Percentiles rank a stretch among this genome's conserved stretches.
Conservation (phyloP, 2,113 vertebrate species). For the Mirza zaza region DNA sequence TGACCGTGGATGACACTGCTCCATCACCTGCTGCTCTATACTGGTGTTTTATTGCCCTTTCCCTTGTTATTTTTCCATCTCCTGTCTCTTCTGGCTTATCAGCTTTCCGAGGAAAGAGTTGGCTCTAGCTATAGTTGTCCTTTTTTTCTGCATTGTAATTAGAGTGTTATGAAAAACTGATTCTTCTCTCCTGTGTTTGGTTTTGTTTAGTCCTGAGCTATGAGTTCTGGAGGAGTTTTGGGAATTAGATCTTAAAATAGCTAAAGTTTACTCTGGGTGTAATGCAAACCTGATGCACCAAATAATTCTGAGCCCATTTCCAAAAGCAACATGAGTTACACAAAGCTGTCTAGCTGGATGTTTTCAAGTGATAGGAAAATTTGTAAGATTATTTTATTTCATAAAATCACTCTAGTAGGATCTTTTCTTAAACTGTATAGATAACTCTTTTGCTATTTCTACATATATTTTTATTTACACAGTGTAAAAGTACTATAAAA, state of each 20-base stretch:
- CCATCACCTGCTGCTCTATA: neutral
- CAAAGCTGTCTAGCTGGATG: neutral
- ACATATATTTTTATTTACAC: neutral
- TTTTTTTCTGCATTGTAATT: neutral
- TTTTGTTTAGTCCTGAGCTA: conserved; percentile 29
- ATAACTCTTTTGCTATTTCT: neutral
- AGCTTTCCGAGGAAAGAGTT: neutral
- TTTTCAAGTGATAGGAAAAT: conserved; percentile 34
- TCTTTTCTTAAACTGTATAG: neutral
- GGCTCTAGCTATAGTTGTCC: neutral
- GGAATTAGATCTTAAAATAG: conserved; percentile 30
- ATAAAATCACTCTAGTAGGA: neutral
- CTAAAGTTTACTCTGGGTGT: neutral
- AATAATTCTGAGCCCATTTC: neutral
- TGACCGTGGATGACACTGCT: neutral
- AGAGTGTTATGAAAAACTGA: neutral
- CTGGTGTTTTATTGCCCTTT: neutral
- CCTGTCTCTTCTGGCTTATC: neutral
- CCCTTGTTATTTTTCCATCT: neutral
- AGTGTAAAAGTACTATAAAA: neutral
- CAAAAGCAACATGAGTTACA: neutral
- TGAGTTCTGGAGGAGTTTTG: neutral
- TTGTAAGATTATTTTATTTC: neutral
- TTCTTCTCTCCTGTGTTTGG: neutral
- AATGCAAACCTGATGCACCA: neutral